These are phyloP conservation scores for Tachina fera DNA, from an alignment of 2,888 invertebrate genomes.

Conservation along the genomic window DNA sequence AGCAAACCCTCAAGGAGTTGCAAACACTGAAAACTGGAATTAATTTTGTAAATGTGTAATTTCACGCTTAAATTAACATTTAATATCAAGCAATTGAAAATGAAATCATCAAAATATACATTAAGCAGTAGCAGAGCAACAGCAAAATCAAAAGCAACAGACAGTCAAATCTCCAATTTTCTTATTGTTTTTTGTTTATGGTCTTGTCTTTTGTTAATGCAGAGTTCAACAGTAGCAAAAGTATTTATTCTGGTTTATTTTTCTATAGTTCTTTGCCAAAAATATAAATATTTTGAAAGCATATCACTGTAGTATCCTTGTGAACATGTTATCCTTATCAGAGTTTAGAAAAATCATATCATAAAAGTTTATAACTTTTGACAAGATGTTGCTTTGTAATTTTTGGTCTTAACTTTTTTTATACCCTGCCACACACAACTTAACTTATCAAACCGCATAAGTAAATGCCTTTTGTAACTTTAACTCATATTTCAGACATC, in stretches of 20 bases:
- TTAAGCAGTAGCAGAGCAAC: constrained; percentile 29
- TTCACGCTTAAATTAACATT: constrained; percentile 80
- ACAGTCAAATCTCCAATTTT: constrained; percentile 9
- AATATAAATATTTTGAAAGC: constrained; percentile 49
- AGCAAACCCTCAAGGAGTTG: constrained; percentile 22
- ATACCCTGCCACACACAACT: constrained; percentile 20
- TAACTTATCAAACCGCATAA: constrained; percentile 58
- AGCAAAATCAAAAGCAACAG: constrained; percentile 43
- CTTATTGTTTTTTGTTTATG: constrained; percentile 27
- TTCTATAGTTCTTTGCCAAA: neutral
- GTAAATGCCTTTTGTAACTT: constrained; percentile 60
- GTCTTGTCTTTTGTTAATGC: constrained; percentile 26
- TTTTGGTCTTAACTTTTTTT: constrained; percentile 28
- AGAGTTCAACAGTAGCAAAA: constrained; percentile 43
- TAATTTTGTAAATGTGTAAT: constrained; percentile 77
- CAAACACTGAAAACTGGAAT: constrained; percentile 31
- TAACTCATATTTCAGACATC: constrained; percentile 52
- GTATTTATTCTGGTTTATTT: constrained; percentile 39
- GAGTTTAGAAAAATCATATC: constrained; percentile 75
- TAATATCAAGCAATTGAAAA: constrained; percentile 74
- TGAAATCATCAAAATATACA: constrained; percentile 48
- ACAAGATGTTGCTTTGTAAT: constrained; percentile 73
- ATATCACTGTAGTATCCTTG: constrained; percentile 71
- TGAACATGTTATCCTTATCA: constrained; percentile 74
- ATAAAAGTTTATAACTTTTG: constrained; percentile 77